A percentile compares a stretch with the other conserved stretches of the same genome.
Evolutionary conservation across 2,888 invertebrate species (phyloP).

Genomic region (Eristalis tenax): DNA sequence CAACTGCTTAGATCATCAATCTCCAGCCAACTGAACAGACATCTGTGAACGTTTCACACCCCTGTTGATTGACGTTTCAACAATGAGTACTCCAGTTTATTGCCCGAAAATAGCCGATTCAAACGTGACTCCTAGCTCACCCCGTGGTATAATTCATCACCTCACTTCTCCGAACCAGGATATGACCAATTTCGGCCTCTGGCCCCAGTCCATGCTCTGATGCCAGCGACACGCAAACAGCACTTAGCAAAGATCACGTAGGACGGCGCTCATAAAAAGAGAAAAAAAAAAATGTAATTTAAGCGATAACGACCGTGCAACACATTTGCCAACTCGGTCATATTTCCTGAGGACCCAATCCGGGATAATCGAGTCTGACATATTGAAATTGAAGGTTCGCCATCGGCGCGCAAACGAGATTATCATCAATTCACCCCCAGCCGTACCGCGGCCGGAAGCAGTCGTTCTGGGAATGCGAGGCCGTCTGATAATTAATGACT

Average conservation of each 20-base stretch:
- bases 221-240: not conserved
- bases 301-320: constrained; percentile 10
- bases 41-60: not conserved
- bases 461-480: not conserved
- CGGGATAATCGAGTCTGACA: constrained; percentile 32
- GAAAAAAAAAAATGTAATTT: not conserved
- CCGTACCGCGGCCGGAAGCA: not conserved
- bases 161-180: not conserved
- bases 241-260: not conserved
- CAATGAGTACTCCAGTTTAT: too few species aligned
- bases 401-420: constrained; percentile 22
- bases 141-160: too few species aligned
- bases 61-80: too few species aligned
- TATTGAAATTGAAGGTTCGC: constrained; percentile 33
- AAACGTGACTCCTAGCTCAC: too few species aligned
- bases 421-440: not conserved
- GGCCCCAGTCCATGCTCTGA: not conserved
- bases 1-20: too few species aligned
- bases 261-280: constrained; percentile 3
- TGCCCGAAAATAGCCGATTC: too few species aligned
- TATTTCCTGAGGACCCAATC: constrained; percentile 11
- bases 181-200: not conserved
- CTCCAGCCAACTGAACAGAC: too few species aligned
- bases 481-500: constrained; percentile 38
- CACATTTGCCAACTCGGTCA: constrained; percentile 1